Base-by-base conservation (phyloP, 2,113 vertebrate genomes). In the Microcebus murinus region DNA sequence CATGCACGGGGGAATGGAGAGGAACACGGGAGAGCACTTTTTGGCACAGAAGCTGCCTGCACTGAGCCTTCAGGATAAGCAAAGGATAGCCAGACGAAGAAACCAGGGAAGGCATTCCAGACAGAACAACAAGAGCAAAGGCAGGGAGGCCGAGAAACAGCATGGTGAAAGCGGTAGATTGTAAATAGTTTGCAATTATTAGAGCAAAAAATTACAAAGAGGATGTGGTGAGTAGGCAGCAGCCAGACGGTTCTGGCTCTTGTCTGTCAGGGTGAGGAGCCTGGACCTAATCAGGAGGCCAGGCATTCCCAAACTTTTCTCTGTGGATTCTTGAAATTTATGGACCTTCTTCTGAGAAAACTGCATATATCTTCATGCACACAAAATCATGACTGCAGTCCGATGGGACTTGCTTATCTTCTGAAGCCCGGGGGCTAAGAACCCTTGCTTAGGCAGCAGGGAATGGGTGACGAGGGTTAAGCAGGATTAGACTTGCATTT, bases 341-440 rank as follows among this genome's bases (percentile, higher is more conserved):
- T 15, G n/a, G 70, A 68, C 21, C 21, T 55, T 84, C n/a, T 59
- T 34, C 45, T 36, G 55, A 90, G 63, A 68, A 87, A 74, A 68
- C 17, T 0, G 4, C 5, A 36, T 12, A 0, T 79, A 14, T 39
- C 17, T 10, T 76, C 9, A 79, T 8, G 31, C 18, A 73, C 83
- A 68, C 52, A 67, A 48, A 93, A 52, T 42, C 17, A 8, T 76
- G 42, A 81, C 21, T 73, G 13, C 21, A 31, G 0, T 48, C n/a
- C 25, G 10, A 50, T 42, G 5, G 29, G 55, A 31, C 4, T 82
- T 0, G 4, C 12, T 23, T 79, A 8, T 77, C 23, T 88, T 73
- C n/a, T 11, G 76, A 73, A 91, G 57, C 25, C 4, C 39, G 79
- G 93, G 45, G 93, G 45, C 52, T 83, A 61, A 65, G 73, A 82